These are phyloP conservation scores for Tragopan temminckii DNA, from an alignment of 2,797 vertebrate species.

Conservation along the genomic window DNA sequence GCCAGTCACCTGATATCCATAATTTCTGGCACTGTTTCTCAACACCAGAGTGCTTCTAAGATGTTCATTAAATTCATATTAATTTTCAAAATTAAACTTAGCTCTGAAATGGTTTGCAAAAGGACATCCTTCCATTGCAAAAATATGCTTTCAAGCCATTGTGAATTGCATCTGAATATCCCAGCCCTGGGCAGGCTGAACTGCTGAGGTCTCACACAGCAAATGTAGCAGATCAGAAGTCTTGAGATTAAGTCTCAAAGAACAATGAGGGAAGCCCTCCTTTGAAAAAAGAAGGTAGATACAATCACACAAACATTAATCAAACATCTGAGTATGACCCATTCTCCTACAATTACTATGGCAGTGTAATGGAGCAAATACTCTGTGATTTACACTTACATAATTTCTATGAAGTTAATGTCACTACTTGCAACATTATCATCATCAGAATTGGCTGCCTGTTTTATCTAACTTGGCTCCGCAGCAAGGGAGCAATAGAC, in stretches of 20 bases:
- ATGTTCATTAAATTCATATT: neutral
- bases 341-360: neutral
- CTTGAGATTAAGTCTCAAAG: neutral
- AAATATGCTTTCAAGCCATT: neutral
- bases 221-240: neutral
- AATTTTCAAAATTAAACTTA: neutral
- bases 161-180: neutral
- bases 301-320: neutral
- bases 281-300: neutral
- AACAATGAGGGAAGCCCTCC: neutral
- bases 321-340: neutral
- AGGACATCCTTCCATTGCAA: neutral
- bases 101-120: neutral
- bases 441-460: neutral
- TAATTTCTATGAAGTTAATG: conserved; percentile 10
- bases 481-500: neutral
- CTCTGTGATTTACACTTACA: neutral
- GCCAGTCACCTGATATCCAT: neutral
- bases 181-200: neutral
- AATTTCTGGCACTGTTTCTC: neutral
- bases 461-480: conserved; percentile 14
- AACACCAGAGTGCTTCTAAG: neutral
- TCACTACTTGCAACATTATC: neutral
- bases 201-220: neutral
- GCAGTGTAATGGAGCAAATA: neutral